Conservation (phyloP, 2,113 vertebrate genomes). For the Chrysemys picta region DNA sequence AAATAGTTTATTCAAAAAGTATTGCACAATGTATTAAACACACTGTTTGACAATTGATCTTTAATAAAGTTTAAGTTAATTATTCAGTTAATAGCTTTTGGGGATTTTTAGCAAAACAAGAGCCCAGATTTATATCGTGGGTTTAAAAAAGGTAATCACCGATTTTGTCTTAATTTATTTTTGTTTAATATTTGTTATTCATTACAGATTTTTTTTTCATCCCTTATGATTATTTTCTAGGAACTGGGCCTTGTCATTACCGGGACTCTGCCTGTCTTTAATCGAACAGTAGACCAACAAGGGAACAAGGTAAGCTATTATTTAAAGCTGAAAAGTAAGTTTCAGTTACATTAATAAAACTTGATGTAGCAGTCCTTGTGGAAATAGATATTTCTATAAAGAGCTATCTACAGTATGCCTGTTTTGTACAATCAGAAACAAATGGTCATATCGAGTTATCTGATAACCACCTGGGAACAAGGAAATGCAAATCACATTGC, state of each 20-base stretch:
- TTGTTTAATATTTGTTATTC: neutral
- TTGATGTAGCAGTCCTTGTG: neutral
- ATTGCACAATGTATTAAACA: neutral
- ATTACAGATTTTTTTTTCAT: neutral
- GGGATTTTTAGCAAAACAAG: neutral
- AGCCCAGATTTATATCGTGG: neutral
- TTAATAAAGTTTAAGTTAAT: neutral
- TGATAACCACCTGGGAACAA: neutral
- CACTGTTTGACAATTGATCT: neutral
- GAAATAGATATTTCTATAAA: neutral
- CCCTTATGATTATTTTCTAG: slow-evolving; percentile 72
- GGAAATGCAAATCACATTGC: neutral
- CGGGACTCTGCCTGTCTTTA: slow-evolving; percentile 93
- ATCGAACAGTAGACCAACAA: slow-evolving; percentile 85
- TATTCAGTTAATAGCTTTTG: neutral
- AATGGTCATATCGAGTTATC: neutral
- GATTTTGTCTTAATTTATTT: neutral
- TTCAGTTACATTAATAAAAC: neutral
- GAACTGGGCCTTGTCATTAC: slow-evolving; percentile 93
- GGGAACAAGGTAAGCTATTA: slow-evolving; percentile 71
- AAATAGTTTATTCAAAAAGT: neutral
- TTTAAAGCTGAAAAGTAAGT: rapidly evolving
- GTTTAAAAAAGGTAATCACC: neutral
- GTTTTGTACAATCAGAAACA: neutral
- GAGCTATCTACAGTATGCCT: neutral